Evolutionary conservation across 2,113 vertebrate genomes (phyloP).

Genomic region (Rhinoptilus africanus): DNA sequence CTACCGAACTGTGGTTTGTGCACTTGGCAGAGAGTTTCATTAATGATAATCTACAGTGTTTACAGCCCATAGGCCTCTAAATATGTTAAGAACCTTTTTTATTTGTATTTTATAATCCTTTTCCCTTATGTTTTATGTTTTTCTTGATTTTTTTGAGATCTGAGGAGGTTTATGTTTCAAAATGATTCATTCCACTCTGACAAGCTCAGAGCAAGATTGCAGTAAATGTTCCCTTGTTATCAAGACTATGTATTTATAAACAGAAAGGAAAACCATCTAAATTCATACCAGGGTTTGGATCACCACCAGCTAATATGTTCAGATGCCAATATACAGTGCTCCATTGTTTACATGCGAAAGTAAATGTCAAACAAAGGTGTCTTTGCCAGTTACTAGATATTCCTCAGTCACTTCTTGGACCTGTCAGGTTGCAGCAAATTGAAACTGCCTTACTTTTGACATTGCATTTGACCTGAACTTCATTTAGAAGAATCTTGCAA

Average conservation of each 20-base stretch:
- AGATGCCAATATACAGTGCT: slow-evolving; percentile 57
- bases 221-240: slow-evolving; percentile 73
- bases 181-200: slow-evolving; percentile 72
- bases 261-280: slow-evolving; percentile 65
- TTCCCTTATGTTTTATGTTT: slow-evolving; percentile 63
- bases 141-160: slow-evolving; percentile 69
- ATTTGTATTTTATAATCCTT: slow-evolving; percentile 65
- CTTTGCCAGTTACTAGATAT: slow-evolving; percentile 59
- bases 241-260: slow-evolving; percentile 54
- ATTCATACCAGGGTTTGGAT: slow-evolving; percentile 61
- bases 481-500: slow-evolving; percentile 57
- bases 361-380: slow-evolving; percentile 68
- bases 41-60: slow-evolving; percentile 53
- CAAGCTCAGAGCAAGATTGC: slow-evolving; percentile 63
- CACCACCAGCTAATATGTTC: slow-evolving; percentile 66
- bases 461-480: slow-evolving; percentile 64
- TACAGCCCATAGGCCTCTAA: slow-evolving; percentile 63
- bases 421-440: slow-evolving; percentile 62
- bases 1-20: slow-evolving; percentile 8
- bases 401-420: slow-evolving; percentile 49
- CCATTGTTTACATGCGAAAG: slow-evolving; percentile 60
- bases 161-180: slow-evolving; percentile 71
- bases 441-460: slow-evolving; percentile 52
- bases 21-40: slow-evolving; percentile 57
- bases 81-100: slow-evolving; percentile 59